Evolutionary conservation across 1,140 invertebrate genomes (phyloP).

Genomic region (Drosophila arawakana): DNA sequence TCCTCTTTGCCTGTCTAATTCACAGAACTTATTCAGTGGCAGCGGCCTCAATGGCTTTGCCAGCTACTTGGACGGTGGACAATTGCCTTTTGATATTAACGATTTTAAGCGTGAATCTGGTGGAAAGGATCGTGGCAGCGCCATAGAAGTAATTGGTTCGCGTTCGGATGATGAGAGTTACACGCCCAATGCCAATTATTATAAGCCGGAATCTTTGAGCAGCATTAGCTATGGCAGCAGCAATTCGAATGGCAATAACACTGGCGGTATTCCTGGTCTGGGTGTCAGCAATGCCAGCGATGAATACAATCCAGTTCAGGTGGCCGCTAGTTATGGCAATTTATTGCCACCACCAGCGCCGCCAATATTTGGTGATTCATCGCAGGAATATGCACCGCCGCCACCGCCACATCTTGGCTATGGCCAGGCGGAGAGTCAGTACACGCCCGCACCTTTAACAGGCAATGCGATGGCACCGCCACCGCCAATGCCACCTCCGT

Average conservation of each 20-base stretch:
- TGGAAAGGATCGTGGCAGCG: conserved; percentile 61
- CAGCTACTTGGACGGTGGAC: conserved; percentile 76
- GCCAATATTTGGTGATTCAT: conserved; percentile 18
- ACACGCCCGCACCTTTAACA: conserved; percentile 84
- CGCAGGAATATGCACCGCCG: conserved; percentile 64
- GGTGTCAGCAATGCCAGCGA: conserved; percentile 33
- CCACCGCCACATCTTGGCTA: conserved; percentile 62
- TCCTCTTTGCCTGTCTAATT: conserved; percentile 8
- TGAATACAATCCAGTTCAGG: conserved; percentile 60
- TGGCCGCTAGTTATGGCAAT: conserved; percentile 35
- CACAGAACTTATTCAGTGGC: conserved; percentile 74
- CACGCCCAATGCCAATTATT: conserved; percentile 65
- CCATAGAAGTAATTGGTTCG: conserved; percentile 86
- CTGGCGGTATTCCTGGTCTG: conserved; percentile 52
- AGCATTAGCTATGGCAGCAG: conserved; percentile 41
- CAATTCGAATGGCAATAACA: conserved; percentile 39
- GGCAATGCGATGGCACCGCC: conserved; percentile 79
- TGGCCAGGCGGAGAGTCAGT: conserved; percentile 55
- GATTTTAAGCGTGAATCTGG: conserved; percentile 78
- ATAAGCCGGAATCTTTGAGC: conserved; percentile 66
- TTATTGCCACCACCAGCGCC: conserved; percentile 40
- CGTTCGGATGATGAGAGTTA: conserved; percentile 79
- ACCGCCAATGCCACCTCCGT: conserved; percentile 86
- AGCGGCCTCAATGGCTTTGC: conserved; percentile 73
- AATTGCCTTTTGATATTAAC: conserved; percentile 83